Conservation (phyloP, 2,888 invertebrate genomes). For the Lithophane ornitopus region DNA sequence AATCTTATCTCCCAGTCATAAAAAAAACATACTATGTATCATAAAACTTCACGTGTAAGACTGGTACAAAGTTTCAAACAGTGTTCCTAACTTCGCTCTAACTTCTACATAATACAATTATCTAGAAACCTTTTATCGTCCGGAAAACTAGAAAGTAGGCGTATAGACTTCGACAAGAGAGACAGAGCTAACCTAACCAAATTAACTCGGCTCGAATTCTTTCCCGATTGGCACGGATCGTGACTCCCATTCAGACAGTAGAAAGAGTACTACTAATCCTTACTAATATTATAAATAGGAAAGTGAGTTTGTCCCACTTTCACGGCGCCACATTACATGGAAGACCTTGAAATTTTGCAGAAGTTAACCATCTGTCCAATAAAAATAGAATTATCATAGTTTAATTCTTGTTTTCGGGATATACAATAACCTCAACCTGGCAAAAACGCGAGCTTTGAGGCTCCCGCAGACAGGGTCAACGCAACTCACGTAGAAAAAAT, state of each 20-base stretch:
- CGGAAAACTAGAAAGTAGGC: conserved; percentile 36
- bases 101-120: conserved; percentile 15
- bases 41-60: conserved; percentile 15
- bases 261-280: conserved; percentile 41
- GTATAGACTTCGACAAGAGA: conserved; percentile 1
- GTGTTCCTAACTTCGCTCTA: neutral
- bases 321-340: neutral
- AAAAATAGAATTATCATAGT: neutral
- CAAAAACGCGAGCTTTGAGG: neutral
- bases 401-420: neutral
- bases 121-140: conserved; percentile 11
- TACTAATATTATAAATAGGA: conserved; percentile 43
- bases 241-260: conserved; percentile 49
- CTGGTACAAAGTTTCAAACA: conserved; percentile 14
- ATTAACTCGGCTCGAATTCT: conserved; percentile 27
- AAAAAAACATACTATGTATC: conserved; percentile 17
- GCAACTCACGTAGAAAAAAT: no score
- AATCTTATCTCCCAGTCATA: conserved; percentile 41
- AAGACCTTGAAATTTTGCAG: conserved; percentile 14
- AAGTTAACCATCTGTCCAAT: neutral
- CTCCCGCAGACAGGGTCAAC: no score
- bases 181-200: conserved; percentile 23
- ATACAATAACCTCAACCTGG: rapidly evolving
- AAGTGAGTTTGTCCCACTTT: conserved; percentile 41
- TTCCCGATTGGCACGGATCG: conserved; percentile 34